phyloP scores from a whole-genome alignment of 2,113 vertebrate genomes.

The Grallaria varia region DNA sequence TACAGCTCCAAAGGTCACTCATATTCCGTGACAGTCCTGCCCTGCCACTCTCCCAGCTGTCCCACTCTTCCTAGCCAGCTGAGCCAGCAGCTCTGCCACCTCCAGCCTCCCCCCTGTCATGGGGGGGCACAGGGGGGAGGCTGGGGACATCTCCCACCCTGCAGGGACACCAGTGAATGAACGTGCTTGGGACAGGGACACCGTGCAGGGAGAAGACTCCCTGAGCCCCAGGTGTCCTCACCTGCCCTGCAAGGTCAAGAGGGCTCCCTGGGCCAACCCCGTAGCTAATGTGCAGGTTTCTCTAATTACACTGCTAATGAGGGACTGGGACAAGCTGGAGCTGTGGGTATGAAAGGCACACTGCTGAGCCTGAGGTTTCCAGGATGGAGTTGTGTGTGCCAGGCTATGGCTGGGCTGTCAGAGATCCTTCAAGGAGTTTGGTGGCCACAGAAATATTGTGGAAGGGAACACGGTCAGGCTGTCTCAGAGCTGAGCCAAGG shows the following conservation, averaged over 20 bases:
- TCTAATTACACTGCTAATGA: constrained; percentile 13
- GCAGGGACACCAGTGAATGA: neutral
- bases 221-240: neutral
- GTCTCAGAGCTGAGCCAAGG: neutral
- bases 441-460: neutral
- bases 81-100: neutral
- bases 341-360: neutral
- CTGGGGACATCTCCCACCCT: neutral
- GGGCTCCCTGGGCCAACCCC: neutral
- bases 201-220: neutral
- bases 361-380: neutral
- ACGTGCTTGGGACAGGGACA: fast-evolving
- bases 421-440: neutral
- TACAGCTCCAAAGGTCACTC: constrained; percentile 59
- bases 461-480: neutral
- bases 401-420: neutral
- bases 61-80: neutral
- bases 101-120: neutral
- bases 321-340: neutral
- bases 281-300: neutral
- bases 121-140: neutral
- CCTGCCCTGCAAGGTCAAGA: neutral
- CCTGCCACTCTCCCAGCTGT: constrained; percentile 2
- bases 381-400: neutral
- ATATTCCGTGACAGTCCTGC: constrained; percentile 51